phyloP scores from a whole-genome alignment of 2,797 vertebrate species.

The Brachyalestes nurse region DNA sequence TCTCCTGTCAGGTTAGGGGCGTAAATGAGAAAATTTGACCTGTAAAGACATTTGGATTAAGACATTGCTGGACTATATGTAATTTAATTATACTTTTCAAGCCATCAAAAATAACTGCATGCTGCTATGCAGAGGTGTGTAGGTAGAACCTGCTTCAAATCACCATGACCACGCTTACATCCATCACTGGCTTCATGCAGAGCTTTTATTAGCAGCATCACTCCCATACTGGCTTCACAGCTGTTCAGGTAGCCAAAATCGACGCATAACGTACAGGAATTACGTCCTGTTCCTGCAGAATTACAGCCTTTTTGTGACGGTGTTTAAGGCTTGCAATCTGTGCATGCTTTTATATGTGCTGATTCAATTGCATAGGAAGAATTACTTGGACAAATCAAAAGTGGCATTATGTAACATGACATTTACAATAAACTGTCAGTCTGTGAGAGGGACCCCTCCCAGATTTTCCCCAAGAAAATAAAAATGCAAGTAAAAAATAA shows the following conservation, averaged over 20 bases:
- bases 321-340: background rate
- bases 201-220: background rate
- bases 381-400: background rate
- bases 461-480: background rate
- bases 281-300: background rate
- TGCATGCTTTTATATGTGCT: background rate
- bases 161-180: background rate
- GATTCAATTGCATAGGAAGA: background rate
- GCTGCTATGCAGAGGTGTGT: background rate
- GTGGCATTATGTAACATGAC: background rate
- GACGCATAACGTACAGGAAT: background rate
- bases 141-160: background rate
- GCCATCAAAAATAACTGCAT: background rate
- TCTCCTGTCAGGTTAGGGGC: too few relatives aligned
- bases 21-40: background rate
- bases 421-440: background rate
- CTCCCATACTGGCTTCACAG: too few relatives aligned
- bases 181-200: conserved; percentile 3
- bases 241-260: background rate
- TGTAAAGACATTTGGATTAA: background rate
- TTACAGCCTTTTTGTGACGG: background rate
- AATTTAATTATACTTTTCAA: background rate
- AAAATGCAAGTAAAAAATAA: background rate
- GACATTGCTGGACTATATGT: background rate
- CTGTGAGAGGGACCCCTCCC: background rate